Conservation (phyloP, 2,113 vertebrate species). For the Hippocampus guttulatus region DNA sequence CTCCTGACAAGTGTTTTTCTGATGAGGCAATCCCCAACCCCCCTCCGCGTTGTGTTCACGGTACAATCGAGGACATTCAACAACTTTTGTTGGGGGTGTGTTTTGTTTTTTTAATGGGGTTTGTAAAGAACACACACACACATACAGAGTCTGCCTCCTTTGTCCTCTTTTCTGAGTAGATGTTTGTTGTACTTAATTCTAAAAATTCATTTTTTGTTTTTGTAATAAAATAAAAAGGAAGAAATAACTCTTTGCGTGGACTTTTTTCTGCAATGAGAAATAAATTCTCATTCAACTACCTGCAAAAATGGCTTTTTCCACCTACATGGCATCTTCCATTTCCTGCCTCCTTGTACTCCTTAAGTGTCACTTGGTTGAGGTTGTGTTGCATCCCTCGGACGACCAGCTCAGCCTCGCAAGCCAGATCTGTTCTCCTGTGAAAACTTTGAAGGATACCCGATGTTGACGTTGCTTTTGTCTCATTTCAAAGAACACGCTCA, state of each 20-base stretch:
- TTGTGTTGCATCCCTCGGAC: no score
- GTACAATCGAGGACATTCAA: neutral
- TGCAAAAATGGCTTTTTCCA: no score
- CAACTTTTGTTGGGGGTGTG: neutral
- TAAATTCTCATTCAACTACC: no score
- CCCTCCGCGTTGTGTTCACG: constrained; percentile 7
- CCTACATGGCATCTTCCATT: no score
- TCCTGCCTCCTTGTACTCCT: no score
- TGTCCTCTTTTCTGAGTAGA: constrained; percentile 48
- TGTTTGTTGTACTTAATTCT: constrained; percentile 60
- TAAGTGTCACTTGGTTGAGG: no score
- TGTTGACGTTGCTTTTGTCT: no score
- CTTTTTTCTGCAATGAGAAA: neutral
- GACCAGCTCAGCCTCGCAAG: no score
- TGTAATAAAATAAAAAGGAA: constrained; percentile 69
- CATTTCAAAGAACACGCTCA: no score
- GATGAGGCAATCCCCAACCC: constrained; percentile 29
- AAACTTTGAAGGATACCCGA: no score
- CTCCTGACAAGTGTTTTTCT: constrained; percentile 21
- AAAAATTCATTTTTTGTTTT: constrained; percentile 61
- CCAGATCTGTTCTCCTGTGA: no score
- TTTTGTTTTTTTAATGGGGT: constrained; percentile 30
- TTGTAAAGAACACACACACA: constrained; percentile 35
- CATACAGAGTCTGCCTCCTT: constrained; percentile 19
- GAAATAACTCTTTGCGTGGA: constrained; percentile 29